Percentiles rank a stretch among this genome's conserved stretches.
These are phyloP conservation scores for Cremastobaeus sp. DNA, from an alignment of 2,888 invertebrate species.

Conservation along the genomic window DNA sequence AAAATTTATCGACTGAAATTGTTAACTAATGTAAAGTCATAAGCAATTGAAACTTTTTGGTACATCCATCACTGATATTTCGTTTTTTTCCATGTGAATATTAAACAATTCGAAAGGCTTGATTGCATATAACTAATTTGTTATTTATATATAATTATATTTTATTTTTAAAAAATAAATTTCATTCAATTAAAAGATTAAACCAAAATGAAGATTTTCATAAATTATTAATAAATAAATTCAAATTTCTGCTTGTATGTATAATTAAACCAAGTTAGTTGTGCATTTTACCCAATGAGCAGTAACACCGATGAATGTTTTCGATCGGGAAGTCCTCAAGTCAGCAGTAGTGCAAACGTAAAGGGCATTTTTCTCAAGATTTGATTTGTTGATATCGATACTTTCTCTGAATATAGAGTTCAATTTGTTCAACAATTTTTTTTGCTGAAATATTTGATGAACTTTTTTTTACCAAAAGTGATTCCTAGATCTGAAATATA, in stretches of 20 bases:
- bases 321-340: not conserved
- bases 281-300: conserved; percentile 24
- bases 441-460: not conserved
- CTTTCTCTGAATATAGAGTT: not conserved
- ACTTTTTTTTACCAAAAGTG: conserved; percentile 1
- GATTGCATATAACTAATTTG: no score
- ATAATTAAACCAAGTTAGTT: no score
- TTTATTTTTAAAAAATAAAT: no score
- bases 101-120: no score
- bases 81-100: no score
- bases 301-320: conserved; percentile 12
- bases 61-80: no score
- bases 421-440: conserved; percentile 4
- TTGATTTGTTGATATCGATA: not conserved
- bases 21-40: no score
- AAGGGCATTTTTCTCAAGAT: not conserved
- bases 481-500: conserved; percentile 8
- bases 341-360: conserved; percentile 15
- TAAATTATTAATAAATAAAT: not conserved
- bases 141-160: no score
- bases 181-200: no score
- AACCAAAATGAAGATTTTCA: not conserved
- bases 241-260: no score
- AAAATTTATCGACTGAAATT: no score
- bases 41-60: no score